These are phyloP conservation scores for Amphipoea oculea DNA, from an alignment of 2,888 invertebrate genomes.

Conservation along the genomic window DNA sequence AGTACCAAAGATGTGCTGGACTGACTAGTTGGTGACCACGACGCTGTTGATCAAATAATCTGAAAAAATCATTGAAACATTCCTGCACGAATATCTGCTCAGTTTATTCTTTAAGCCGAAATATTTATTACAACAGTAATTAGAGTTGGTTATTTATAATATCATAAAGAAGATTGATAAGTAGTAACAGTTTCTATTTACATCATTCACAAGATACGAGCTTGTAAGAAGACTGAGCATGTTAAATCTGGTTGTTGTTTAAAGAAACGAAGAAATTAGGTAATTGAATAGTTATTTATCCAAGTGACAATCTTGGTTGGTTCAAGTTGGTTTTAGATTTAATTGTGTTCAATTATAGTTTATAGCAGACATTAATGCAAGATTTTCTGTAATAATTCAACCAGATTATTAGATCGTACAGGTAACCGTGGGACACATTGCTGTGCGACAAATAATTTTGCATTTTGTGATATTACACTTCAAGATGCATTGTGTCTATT, in stretches of 20 bases:
- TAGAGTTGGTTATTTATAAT: conserved; percentile 28
- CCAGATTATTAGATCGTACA: conserved; percentile 75
- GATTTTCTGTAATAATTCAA: conserved; percentile 70
- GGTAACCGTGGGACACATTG: conserved; percentile 72
- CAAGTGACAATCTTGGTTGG: no score
- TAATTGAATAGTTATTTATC: conserved; percentile 15
- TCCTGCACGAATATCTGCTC: conserved; percentile 66
- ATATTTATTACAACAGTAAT: conserved; percentile 18
- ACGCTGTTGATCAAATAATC: conserved; percentile 73
- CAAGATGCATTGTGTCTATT: conserved; percentile 87
- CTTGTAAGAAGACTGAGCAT: conserved; percentile 13
- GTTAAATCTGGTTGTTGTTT: conserved; percentile 49
- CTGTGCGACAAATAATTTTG: conserved; percentile 83
- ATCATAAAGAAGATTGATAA: conserved; percentile 15
- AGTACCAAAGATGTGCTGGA: conserved; percentile 82
- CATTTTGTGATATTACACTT: conserved; percentile 83
- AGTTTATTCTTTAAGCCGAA: conserved; percentile 30
- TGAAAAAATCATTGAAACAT: conserved; percentile 66
- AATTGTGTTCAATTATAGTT: conserved; percentile 17
- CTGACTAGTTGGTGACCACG: conserved; percentile 76
- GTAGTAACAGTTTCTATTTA: conserved; percentile 40
- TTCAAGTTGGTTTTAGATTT: conserved; percentile 21
- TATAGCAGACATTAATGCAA: conserved; percentile 67
- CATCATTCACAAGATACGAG: conserved; percentile 34
- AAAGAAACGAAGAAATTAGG: conserved; percentile 16